phyloP scores from a whole-genome alignment of 53 echinoderm and acorn worm genomes.

The Hippasteria phrygiana region DNA sequence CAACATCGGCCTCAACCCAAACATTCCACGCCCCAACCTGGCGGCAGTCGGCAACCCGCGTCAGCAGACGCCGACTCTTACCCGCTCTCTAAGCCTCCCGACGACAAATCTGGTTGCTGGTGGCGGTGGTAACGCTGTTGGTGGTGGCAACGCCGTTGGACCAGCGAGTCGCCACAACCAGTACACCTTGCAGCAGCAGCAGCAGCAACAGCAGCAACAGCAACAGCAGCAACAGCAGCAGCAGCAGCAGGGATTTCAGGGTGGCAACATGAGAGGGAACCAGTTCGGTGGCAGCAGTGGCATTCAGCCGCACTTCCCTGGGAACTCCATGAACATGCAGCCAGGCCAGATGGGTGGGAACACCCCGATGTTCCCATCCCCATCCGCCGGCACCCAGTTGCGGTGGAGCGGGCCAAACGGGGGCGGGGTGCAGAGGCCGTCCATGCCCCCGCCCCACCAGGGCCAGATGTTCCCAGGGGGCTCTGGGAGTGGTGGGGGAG shows the following conservation, averaged over 20 bases:
- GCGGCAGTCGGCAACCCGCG: slow-evolving; percentile 46
- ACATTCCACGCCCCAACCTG: slow-evolving; percentile 81
- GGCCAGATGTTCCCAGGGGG: slow-evolving; percentile 68
- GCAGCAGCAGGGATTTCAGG: slow-evolving; percentile 32
- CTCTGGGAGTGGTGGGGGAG: slow-evolving; percentile 1
- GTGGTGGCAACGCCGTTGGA: background rate
- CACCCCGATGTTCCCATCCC: slow-evolving; percentile 49
- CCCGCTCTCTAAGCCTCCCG: slow-evolving; percentile 70
- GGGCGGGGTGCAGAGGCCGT: slow-evolving; percentile 5
- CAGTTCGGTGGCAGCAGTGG: slow-evolving; percentile 32
- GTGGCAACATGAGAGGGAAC: slow-evolving; percentile 54
- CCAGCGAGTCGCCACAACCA: slow-evolving; percentile 53
- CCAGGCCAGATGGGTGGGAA: slow-evolving; percentile 57
- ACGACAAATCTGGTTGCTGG: slow-evolving; percentile 36
- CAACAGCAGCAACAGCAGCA: slow-evolving; percentile 76
- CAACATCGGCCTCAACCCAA: slow-evolving; percentile 80
- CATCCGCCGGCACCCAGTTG: slow-evolving; percentile 72
- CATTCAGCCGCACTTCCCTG: slow-evolving; percentile 50
- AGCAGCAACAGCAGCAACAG: slow-evolving; percentile 69
- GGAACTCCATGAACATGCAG: slow-evolving; percentile 73
- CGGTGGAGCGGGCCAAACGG: slow-evolving; percentile 63
- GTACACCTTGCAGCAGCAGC: slow-evolving; percentile 64
- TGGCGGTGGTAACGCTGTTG: slow-evolving; percentile 1
- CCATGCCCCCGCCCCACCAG: slow-evolving; percentile 19
- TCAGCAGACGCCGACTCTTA: slow-evolving; percentile 51